A percentile compares a stretch with the other conserved stretches of the same genome.
Evolutionary conservation across 2,113 vertebrate genomes (phyloP).

Genomic region (cat (Felis catus)): F.catus_Fca126_mat1.0 CM031418.1:76505001-76505500

Average conservation of each 20-base stretch:
- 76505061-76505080: background rate
- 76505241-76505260: background rate
- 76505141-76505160: background rate
- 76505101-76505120: background rate
- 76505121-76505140: background rate
- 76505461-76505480: background rate
- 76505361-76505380: background rate
- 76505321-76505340: background rate
- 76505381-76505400: background rate
- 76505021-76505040: background rate
- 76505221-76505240: background rate
- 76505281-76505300: conserved; percentile 11
- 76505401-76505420: background rate
- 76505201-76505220: background rate
- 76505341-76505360: background rate
- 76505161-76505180: background rate
- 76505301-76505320: conserved; percentile 5
- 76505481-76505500: background rate
- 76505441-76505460: background rate
- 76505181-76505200: background rate
- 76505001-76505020: background rate
- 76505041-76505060: background rate
- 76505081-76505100: background rate
- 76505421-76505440: background rate
- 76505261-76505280: background rate